phyloP scores from a whole-genome alignment of 2,888 invertebrate genomes.

The Eulithis testata region DNA sequence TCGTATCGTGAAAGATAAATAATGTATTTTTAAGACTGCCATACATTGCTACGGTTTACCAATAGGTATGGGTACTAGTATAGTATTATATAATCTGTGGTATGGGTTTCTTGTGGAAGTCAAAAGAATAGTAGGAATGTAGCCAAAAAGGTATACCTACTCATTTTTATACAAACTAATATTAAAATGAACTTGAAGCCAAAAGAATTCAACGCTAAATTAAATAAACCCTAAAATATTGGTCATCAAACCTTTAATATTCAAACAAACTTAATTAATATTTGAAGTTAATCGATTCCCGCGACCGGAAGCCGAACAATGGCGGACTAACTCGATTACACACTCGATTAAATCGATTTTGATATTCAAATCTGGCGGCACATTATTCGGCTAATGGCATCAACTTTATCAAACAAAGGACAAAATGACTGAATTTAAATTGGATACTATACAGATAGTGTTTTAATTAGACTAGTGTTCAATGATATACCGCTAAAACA shows the following conservation, averaged over 20 bases:
- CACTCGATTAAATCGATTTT: constrained; percentile 60
- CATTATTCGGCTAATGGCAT: constrained; percentile 59
- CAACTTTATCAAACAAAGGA: constrained; percentile 41
- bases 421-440: constrained; percentile 10
- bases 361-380: constrained; percentile 60
- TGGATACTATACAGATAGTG: not conserved
- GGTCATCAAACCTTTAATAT: constrained; percentile 34
- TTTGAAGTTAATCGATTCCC: constrained; percentile 39
- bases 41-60: too few relatives aligned
- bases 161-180: too few relatives aligned
- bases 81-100: too few relatives aligned
- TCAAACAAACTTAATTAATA: constrained; percentile 43
- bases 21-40: too few relatives aligned
- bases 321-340: constrained; percentile 57
- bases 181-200: too few relatives aligned
- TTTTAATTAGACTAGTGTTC: not conserved
- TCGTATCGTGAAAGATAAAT: too few relatives aligned
- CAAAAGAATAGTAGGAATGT: too few relatives aligned
- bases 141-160: too few relatives aligned
- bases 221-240: constrained; percentile 3
- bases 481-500: too few relatives aligned
- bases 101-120: too few relatives aligned
- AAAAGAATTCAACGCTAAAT: not conserved
- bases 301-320: constrained; percentile 63
- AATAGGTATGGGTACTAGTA: too few relatives aligned